phyloP scores from a whole-genome alignment of 2,113 vertebrate species.

The Pomatostomus ruficeps region DNA sequence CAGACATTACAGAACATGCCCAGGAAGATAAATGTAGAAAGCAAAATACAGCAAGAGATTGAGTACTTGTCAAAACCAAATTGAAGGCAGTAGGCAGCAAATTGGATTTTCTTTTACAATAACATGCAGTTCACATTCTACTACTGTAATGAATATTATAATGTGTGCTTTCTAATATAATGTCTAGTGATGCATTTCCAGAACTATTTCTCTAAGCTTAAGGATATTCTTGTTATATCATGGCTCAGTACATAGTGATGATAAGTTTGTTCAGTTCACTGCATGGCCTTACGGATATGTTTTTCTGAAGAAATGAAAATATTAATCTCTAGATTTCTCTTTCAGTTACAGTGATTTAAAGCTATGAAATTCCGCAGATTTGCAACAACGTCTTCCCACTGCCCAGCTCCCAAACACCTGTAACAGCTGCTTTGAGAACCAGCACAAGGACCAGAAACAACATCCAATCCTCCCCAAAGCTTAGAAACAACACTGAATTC shows the following conservation, averaged over 20 bases:
- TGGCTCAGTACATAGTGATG: constrained; percentile 31
- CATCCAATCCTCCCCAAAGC: background rate
- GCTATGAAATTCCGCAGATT: background rate
- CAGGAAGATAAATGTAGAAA: constrained; percentile 58
- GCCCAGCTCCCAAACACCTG: background rate
- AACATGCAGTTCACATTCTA: constrained; percentile 58
- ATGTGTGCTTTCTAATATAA: constrained; percentile 46
- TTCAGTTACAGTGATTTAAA: background rate
- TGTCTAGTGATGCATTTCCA: constrained; percentile 53
- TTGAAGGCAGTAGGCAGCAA: constrained; percentile 65
- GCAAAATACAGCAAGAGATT: constrained; percentile 35
- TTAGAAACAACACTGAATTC: background rate
- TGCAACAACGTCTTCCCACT: background rate
- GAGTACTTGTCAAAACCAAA: constrained; percentile 66
- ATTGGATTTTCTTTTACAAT: constrained; percentile 72
- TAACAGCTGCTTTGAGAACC: background rate
- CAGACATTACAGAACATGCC: constrained; percentile 50
- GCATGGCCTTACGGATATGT: background rate
- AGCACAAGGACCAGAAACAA: background rate
- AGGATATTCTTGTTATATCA: constrained; percentile 29
- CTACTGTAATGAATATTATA: constrained; percentile 62
- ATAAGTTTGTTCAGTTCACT: constrained; percentile 22
- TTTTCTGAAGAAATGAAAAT: constrained; percentile 28
- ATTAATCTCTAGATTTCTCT: background rate
- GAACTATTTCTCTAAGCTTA: constrained; percentile 49